Conservation (phyloP, 2,113 vertebrate species). For the Callipepla californica region DNA sequence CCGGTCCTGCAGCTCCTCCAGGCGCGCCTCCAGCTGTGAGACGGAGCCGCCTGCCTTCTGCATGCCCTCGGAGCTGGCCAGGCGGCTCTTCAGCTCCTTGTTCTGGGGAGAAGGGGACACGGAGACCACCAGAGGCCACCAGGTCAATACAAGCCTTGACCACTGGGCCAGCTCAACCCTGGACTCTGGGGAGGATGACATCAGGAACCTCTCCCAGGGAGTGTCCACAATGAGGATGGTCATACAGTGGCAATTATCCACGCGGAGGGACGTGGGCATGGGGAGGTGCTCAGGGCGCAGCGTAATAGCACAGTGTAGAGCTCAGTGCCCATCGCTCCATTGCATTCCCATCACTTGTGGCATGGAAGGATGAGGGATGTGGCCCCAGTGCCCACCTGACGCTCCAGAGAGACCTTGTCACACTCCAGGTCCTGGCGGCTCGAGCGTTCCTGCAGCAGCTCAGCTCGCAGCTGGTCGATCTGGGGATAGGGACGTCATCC, state of each 20-base stretch:
- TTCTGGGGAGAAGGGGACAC: conserved; percentile 74
- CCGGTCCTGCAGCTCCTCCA: conserved; percentile 88
- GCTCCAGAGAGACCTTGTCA: conserved; percentile 92
- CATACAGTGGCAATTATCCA: neutral
- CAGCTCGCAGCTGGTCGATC: conserved; percentile 91
- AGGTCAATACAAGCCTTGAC: too few species aligned
- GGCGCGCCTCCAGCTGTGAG: conserved; percentile 87
- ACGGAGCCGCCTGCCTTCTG: conserved; percentile 83
- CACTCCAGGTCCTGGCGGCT: conserved; percentile 93
- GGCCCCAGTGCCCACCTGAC: conserved; percentile 81
- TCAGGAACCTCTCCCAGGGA: too few species aligned
- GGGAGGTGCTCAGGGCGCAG: neutral
- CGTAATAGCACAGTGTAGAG: too few species aligned
- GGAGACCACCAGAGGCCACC: neutral
- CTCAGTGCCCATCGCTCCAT: too few species aligned
- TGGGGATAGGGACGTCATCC: conserved; percentile 31
- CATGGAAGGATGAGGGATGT: neutral
- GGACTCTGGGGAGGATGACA: too few species aligned
- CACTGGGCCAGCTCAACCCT: too few species aligned
- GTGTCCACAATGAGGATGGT: too few species aligned
- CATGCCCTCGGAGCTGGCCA: conserved; percentile 88
- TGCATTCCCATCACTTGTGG: too few species aligned
- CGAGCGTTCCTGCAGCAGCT: conserved; percentile 93
- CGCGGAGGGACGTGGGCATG: neutral
- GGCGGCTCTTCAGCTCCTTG: conserved; percentile 89